Evolutionary conservation across 2,888 invertebrate genomes (phyloP), one percentile per base, ranked within the genome.

Genomic region (Argyresthia goedartella): DNA sequence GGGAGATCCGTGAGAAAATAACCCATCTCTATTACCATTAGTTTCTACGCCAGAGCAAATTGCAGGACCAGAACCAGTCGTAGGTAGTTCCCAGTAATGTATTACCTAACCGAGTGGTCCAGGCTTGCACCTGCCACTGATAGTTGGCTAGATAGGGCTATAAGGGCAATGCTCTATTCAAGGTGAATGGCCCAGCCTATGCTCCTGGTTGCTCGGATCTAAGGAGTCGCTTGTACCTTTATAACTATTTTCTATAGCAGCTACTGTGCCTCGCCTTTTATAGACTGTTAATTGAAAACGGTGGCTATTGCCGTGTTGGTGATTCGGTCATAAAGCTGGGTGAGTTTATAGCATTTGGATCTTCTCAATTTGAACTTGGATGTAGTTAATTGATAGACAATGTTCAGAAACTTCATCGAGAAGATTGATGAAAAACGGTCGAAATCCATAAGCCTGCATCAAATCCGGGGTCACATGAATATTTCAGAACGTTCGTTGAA

Each of bases 401-500:
- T 39, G 9, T n/a, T 44, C 8, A 4, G 4, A 44, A 25, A 6
- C 25, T 13, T 11, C 44, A 44, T 8, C 44, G 44, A 4, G 14
- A 13, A 14, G 14, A 11, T 44, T 14, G 1, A 44, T 8, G 43
- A n/a, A 13, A 9, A 48, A 36, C 36, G 36, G 6, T 8, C 52
- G 25, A 25, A 25, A 25, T 25, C 25, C 25, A 25, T 25, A 25
- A 25, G 25, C 39, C 25, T 51, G 53, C 53, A 53, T 53, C 53
- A 50, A 46, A 15, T 39, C 51, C 52, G 57, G 59, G 61, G 61
- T 64, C 61, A 59, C 52, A 59, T 64, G 62, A 61, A 65, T 65
- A 64, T 65, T 64, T 61, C 57, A 61, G 62, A 60, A 59, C 57
- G 61, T 59, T 47, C 65, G 59, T 60, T 66, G 63, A 65, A 61